These are phyloP conservation scores for Tenualosa thibaudeaui DNA, from an alignment of 2,797 vertebrate genomes.

Conservation along the genomic window DNA sequence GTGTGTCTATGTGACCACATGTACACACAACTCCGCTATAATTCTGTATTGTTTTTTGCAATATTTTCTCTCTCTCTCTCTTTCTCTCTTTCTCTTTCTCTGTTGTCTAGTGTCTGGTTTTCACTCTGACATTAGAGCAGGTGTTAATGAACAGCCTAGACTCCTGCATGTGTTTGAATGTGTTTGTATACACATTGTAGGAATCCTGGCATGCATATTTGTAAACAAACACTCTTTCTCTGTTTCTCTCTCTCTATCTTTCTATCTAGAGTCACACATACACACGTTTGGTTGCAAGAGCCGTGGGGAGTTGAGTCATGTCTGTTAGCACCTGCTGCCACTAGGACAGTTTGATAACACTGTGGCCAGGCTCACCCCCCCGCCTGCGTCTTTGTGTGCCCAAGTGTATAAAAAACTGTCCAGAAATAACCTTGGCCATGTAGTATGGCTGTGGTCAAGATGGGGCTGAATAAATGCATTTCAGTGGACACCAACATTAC, in stretches of 20 bases:
- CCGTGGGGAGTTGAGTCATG: background rate
- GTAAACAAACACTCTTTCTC: background rate
- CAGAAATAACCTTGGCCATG: background rate
- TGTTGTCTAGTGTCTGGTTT: background rate
- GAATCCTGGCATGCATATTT: background rate
- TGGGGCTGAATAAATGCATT: background rate
- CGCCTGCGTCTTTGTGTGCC: background rate
- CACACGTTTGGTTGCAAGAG: background rate
- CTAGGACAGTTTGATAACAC: background rate
- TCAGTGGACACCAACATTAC: background rate
- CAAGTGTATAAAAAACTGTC: background rate
- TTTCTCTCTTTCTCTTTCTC: slow-evolving; percentile 1
- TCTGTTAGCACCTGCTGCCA: background rate
- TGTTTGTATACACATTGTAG: slow-evolving; percentile 4
- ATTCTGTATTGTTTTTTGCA: background rate
- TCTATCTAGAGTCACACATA: background rate
- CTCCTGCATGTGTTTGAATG: background rate
- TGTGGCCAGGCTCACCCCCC: background rate
- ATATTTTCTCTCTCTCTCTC: background rate
- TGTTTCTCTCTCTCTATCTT: background rate
- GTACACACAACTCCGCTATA: too few relatives aligned
- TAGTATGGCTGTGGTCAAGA: background rate
- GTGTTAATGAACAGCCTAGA: slow-evolving; percentile 15
- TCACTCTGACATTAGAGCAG: background rate
- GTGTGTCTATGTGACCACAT: too few relatives aligned